A percentile compares a stretch with the other conserved stretches of the same genome.
Evolutionary conservation across 2,888 invertebrate species (phyloP).

Genomic region (Platycheirus albimanus): DNA sequence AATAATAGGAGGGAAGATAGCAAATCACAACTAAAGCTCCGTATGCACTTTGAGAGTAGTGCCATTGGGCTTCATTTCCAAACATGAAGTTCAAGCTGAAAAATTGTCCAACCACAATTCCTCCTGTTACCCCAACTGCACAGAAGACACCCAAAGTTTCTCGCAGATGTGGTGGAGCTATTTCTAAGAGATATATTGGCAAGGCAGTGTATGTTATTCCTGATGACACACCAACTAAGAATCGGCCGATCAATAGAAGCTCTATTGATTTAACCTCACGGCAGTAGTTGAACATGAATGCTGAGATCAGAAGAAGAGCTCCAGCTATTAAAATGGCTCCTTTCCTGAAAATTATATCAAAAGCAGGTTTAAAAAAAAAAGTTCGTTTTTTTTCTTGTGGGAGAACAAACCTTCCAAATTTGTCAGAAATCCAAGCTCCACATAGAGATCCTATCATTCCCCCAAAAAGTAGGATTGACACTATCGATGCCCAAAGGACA

Average conservation of each 20-base stretch:
- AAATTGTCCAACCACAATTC: constrained; percentile 80
- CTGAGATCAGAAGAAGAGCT: constrained; percentile 86
- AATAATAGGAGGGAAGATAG: constrained; percentile 85
- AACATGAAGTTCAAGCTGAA: constrained; percentile 78
- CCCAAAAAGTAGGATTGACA: constrained; percentile 94
- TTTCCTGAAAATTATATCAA: constrained; percentile 76
- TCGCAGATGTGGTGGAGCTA: constrained; percentile 89
- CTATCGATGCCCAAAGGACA: constrained; percentile 91
- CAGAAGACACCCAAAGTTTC: constrained; percentile 91
- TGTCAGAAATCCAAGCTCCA: constrained; percentile 89
- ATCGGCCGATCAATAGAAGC: constrained; percentile 89
- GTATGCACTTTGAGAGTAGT: constrained; percentile 88
- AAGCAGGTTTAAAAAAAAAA: background rate
- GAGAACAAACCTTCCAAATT: constrained; percentile 85
- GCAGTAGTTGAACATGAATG: constrained; percentile 86
- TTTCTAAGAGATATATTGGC: constrained; percentile 94
- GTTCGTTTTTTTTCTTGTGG: no score
- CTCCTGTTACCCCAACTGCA: constrained; percentile 84
- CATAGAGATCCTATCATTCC: constrained; percentile 93
- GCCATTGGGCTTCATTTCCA: constrained; percentile 88
- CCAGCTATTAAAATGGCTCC: constrained; percentile 88
- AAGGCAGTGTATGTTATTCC: constrained; percentile 92
- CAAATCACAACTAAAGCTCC: constrained; percentile 87
- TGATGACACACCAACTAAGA: constrained; percentile 89
- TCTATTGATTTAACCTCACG: constrained; percentile 88